Evolutionary conservation across 2,797 vertebrate species (phyloP).

Genomic region (Anableps anableps): DNA sequence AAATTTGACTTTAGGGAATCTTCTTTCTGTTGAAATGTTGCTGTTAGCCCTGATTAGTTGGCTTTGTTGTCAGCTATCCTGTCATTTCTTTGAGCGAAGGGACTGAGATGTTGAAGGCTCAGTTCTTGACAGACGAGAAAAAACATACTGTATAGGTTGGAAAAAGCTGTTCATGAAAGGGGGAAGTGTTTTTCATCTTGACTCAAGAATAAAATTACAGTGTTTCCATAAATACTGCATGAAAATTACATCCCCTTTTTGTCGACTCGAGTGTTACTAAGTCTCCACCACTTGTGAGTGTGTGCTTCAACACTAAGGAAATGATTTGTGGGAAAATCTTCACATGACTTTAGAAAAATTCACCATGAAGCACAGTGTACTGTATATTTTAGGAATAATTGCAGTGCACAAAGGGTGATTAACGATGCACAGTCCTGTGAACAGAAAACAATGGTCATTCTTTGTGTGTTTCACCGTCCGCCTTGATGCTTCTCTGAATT

Average conservation of each 20-base stretch:
- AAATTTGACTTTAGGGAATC: neutral
- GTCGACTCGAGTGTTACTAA: conserved; percentile 44
- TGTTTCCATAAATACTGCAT: conserved; percentile 56
- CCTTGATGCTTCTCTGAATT: conserved; percentile 19
- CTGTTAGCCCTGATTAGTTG: conserved; percentile 30
- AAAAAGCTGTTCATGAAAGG: conserved; percentile 28
- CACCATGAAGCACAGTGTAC: conserved; percentile 13
- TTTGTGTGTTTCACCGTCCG: conserved; percentile 7
- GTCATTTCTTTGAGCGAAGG: neutral
- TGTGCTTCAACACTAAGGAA: conserved; percentile 22
- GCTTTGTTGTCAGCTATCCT: neutral
- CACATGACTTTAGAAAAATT: conserved; percentile 31
- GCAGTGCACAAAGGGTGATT: conserved; percentile 22
- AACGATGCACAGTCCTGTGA: conserved; percentile 16
- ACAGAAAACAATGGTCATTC: conserved; percentile 10
- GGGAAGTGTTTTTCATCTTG: conserved; percentile 42
- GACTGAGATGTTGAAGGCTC: neutral
- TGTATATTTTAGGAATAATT: conserved; percentile 38
- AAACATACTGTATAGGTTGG: conserved; percentile 8
- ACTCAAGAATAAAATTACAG: conserved; percentile 42
- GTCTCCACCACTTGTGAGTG: conserved; percentile 29
- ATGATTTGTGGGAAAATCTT: conserved; percentile 53
- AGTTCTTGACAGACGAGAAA: neutral
- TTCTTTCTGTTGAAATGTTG: neutral
- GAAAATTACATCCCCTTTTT: conserved; percentile 40